A percentile compares a stretch with the other conserved stretches of the same genome.
Evolutionary conservation across 2,113 vertebrate species (phyloP).

Genomic region (Eublepharis macularius): DNA sequence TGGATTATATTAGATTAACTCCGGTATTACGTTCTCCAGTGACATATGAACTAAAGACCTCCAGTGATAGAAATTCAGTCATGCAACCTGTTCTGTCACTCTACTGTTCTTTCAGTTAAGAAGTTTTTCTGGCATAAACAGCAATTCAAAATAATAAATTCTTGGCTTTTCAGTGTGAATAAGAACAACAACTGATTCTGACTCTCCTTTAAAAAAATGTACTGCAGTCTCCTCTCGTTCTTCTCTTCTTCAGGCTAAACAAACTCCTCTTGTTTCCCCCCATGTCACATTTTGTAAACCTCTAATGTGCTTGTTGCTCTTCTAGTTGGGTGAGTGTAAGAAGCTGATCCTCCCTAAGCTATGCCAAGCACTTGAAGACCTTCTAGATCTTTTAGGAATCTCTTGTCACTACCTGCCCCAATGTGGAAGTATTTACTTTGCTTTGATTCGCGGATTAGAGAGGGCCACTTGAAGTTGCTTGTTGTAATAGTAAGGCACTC

Average conservation of each 20-base stretch:
- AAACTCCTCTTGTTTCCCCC: background rate
- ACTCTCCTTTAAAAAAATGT: background rate
- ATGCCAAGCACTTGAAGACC: too few species aligned
- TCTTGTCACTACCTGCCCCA: too few species aligned
- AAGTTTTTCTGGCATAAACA: background rate
- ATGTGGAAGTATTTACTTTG: background rate
- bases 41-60: too few species aligned
- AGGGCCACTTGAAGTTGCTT: too few species aligned
- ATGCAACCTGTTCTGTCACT: background rate
- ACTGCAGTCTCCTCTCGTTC: background rate
- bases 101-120: background rate
- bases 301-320: background rate
- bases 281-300: background rate
- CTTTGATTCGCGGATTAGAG: background rate
- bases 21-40: background rate
- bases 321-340: background rate
- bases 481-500: background rate
- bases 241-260: background rate
- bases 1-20: background rate
- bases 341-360: too few species aligned
- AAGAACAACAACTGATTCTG: background rate
- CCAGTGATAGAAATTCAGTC: too few species aligned
- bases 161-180: background rate
- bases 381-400: too few species aligned
- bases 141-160: background rate